Conservation (phyloP, 2,113 vertebrate species). For the Phylloscopus trochilus region DNA sequence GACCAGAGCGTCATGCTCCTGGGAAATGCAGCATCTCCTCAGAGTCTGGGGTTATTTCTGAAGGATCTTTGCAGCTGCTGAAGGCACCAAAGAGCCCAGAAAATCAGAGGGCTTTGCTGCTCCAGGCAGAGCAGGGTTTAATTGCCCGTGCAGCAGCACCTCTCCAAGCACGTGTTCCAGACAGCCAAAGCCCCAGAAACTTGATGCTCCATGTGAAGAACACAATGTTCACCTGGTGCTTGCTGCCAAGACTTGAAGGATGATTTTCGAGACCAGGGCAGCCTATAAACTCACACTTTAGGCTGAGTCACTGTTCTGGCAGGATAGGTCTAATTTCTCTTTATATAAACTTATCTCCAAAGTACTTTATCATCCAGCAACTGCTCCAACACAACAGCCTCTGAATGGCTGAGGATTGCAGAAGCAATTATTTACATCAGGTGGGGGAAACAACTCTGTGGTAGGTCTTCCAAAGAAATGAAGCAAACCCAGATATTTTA, state of each 20-base stretch:
- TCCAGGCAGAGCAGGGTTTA: neutral
- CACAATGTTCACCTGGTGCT: slow-evolving; percentile 40
- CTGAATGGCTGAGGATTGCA: neutral
- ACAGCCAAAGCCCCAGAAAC: neutral
- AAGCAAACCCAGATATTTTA: neutral
- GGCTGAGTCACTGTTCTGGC: slow-evolving; percentile 58
- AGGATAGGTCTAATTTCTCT: neutral
- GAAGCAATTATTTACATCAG: slow-evolving; percentile 25
- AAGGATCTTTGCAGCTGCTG: neutral
- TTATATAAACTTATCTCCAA: slow-evolving; percentile 7
- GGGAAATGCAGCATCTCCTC: neutral
- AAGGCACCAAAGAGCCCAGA: neutral
- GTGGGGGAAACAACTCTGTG: neutral
- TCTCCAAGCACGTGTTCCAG: neutral
- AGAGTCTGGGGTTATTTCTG: neutral
- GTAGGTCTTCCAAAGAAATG: slow-evolving; percentile 9
- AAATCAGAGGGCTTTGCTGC: neutral
- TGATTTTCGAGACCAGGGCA: neutral
- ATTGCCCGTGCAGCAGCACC: neutral
- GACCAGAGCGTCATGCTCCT: neutral
- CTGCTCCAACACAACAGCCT: neutral
- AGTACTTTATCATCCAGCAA: slow-evolving; percentile 31
- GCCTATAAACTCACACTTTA: slow-evolving; percentile 16
- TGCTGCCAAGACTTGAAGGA: neutral
- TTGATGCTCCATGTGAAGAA: slow-evolving; percentile 18